A percentile compares a stretch with the other conserved stretches of the same genome.
phyloP scores from a whole-genome alignment of 2,113 vertebrate species.

The Muscicapa adusta region DNA sequence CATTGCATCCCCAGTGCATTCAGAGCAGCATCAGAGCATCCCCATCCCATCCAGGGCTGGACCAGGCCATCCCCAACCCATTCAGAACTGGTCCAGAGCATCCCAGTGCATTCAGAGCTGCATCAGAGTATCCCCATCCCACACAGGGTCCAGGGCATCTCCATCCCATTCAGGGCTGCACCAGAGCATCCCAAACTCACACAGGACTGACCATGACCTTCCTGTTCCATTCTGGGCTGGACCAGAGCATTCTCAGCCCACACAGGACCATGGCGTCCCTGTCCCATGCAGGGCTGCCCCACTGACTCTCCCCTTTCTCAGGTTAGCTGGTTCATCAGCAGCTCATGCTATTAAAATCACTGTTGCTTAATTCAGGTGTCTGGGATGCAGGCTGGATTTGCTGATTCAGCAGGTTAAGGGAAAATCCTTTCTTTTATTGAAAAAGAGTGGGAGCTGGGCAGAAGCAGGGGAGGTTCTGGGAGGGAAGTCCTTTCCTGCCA shows the following conservation, averaged over 20 bases:
- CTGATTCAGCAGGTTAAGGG: slow-evolving; percentile 8
- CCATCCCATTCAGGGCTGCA: rapidly evolving
- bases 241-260: background rate
- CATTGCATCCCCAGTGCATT: rapidly evolving
- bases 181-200: rapidly evolving
- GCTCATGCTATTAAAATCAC: rapidly evolving
- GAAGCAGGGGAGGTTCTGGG: background rate
- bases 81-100: no score
- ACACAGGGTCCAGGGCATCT: rapidly evolving
- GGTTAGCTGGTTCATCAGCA: background rate
- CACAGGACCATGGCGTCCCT: rapidly evolving
- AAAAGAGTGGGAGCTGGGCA: background rate
- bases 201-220: background rate
- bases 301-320: background rate
- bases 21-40: background rate
- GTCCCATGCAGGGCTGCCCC: background rate
- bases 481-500: background rate
- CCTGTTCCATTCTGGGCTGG: background rate
- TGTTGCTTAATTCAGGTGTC: background rate
- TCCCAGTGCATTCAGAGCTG: rapidly evolving
- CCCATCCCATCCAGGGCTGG: rapidly evolving
- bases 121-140: background rate
- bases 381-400: background rate
- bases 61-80: no score
- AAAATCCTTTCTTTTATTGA: background rate